Evolutionary conservation across 1,140 invertebrate species (phyloP).

Genomic region (Caerostris extrusa): DNA sequence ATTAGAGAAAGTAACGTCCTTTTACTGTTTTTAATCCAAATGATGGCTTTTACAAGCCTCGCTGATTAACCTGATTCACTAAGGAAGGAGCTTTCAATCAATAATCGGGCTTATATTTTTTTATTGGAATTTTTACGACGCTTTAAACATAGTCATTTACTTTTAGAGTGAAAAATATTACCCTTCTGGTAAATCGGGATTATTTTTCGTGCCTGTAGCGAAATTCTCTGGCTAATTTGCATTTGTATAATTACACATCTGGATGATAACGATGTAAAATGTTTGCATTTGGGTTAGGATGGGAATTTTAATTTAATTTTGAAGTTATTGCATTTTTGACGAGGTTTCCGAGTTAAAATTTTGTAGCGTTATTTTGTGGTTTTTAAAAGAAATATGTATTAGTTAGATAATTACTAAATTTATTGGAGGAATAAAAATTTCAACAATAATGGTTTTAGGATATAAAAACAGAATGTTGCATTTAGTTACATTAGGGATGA

Average conservation of each 20-base stretch:
- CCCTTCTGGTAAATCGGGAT: not conserved
- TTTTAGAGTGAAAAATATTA: constrained; percentile 42
- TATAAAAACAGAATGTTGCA: too few relatives aligned
- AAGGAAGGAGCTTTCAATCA: constrained; percentile 28
- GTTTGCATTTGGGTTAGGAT: not conserved
- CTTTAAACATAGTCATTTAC: constrained; percentile 34
- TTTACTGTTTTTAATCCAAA: constrained; percentile 57
- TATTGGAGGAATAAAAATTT: not conserved
- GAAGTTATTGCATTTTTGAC: constrained; percentile 9
- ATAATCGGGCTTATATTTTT: constrained; percentile 28
- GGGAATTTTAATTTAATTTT: constrained; percentile 20
- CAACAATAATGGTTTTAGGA: too few relatives aligned
- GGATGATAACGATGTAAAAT: constrained; percentile 24
- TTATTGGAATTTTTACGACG: not conserved
- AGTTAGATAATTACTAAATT: not conserved
- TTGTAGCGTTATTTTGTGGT: constrained; percentile 4
- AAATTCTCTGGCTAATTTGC: constrained; percentile 30
- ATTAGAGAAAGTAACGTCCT: not conserved
- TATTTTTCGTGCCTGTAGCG: not conserved
- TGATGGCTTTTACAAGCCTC: constrained; percentile 44
- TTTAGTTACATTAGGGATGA: too few relatives aligned
- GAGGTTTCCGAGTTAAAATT: not conserved
- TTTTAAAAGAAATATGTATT: not conserved
- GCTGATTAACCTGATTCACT: constrained; percentile 51
- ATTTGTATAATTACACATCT: not conserved